phyloP scores from a whole-genome alignment of 2,113 vertebrate species.

The Rhipidura dahli region DNA sequence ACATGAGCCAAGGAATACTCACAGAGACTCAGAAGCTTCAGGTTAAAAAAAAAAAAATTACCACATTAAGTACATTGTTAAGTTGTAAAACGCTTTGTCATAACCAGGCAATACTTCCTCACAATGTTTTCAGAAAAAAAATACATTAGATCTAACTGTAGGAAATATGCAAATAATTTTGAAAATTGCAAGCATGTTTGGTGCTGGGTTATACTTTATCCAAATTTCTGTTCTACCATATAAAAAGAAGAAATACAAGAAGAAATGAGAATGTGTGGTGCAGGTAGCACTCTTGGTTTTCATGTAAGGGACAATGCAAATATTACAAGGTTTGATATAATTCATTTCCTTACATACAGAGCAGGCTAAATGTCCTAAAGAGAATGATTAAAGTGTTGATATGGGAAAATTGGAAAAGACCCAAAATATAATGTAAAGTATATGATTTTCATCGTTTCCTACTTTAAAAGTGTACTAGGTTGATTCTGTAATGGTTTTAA shows the following conservation, averaged over 20 bases:
- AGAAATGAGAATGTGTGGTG: not conserved
- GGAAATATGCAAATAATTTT: not conserved
- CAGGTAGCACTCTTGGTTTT: not conserved
- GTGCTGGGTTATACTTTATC: not conserved
- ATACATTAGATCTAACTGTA: not conserved
- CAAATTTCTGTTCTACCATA: not conserved
- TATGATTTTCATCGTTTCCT: not conserved
- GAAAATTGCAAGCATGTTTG: not conserved
- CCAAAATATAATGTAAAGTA: not conserved
- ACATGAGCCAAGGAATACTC: not conserved
- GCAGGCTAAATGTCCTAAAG: not conserved
- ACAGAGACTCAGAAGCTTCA: not conserved
- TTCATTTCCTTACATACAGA: fast-evolving
- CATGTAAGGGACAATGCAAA: not conserved
- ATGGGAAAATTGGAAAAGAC: not conserved
- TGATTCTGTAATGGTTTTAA: not conserved
- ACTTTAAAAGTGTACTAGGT: not conserved
- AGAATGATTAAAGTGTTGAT: not conserved
- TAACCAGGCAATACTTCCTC: not conserved
- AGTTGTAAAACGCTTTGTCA: not conserved
- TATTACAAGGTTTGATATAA: not conserved
- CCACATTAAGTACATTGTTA: not conserved
- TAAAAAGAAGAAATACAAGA: not conserved
- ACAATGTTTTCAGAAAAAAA: not conserved
- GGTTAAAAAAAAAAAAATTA: not conserved